Evolutionary conservation across 2,113 vertebrate genomes (phyloP), one percentile per base, ranked within the genome.

Genomic region (Corythaeola cristata): DNA sequence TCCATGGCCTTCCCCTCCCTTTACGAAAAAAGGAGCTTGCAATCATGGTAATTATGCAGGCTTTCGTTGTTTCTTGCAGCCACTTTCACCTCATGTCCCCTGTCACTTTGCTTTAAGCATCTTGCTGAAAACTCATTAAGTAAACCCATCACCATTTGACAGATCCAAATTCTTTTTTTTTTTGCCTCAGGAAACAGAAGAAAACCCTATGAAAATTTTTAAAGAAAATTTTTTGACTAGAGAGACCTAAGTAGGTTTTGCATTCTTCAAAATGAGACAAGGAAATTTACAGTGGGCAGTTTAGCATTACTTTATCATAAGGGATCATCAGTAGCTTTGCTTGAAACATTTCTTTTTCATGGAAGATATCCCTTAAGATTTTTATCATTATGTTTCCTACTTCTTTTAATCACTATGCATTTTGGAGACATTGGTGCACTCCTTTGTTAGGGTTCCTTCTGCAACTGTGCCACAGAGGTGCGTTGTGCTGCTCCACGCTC

Each of bases 401-500:
- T 9, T 22, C 37, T 73, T 87, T 30, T 27, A 83, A 52, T 56
- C 24, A 37, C 15, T 50, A 6, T 5, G 11, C 3, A 13, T 81
- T 91, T 89, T 37, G 37, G 24, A 35, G 6, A 4, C 56, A 6
- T 6, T 58, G 30, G 11, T 66, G 41, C 17, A 20, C 15, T 0
- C 0, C 5, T 45, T 52, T 39, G 22, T 53, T 39, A 18, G 21
- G 13, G 9, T 50, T 85, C 49, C 23, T 39, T 76, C 63, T 79
- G 32, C 23, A 60, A 2, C 35, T 50, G 18, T 12, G 3, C 21
- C 45, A 50, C 12, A 44, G 35, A 58, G 32, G 13, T 27, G 12
- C 4, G 33, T 27, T 0, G 0, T 49, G 50, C 27, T 63, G 16
- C n/a, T 49, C 18, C 47, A 24, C 0, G 1, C 5, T 44, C 35